Evolutionary conservation across 1,140 invertebrate genomes (phyloP), one percentile per base, ranked within the genome.

Genomic region (Drosophila kohkoa): DNA sequence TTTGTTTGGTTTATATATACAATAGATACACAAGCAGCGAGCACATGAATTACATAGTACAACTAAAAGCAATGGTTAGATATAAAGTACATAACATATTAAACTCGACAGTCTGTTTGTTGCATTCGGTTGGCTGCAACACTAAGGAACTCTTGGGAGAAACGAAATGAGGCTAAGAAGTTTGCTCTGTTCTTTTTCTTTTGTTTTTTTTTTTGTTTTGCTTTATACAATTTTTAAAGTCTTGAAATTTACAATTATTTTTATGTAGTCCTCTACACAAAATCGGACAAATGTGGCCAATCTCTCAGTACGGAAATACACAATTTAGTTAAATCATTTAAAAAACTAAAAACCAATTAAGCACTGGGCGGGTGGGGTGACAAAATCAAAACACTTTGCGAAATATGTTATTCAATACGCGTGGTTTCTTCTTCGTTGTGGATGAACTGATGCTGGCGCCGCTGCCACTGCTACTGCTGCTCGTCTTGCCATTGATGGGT

Each of bases 351-450:
- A 55, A 43, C 11, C 25, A 45, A 57, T 28, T 30, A 67, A 59
- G 48, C 35, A 45, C 55, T 45, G 20, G 51, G 32, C 11, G 0
- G 5, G 49, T 25, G n/a, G 35, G 35, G 6, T 10, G 15, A 25
- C 30, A 13, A 32, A 54, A 71, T 79, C 68, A 91, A 77, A 92
- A 92, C 35, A 92, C 92, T 71, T 92, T 92, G 25, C 92, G 92
- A 60, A 92, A 87, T n/a, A 92, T 74, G 43, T 83, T 90, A 68
- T 91, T 92, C 57, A 92, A 91, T 52, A 88, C 72, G 16, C 92
- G 88, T 62, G 80, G 80, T 65, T 92, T 92, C 62, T 91, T 92
- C 46, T 91, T 90, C 51, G 82, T 89, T 46, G 82, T 91, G 46
- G 90, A 91, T 51, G 90, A 88, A 11, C 86, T 87, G 62, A 85